A percentile compares a stretch with the other conserved stretches of the same genome.
Evolutionary conservation across 2,797 vertebrate genomes (phyloP).

Genomic region (Vireo griseus): DNA sequence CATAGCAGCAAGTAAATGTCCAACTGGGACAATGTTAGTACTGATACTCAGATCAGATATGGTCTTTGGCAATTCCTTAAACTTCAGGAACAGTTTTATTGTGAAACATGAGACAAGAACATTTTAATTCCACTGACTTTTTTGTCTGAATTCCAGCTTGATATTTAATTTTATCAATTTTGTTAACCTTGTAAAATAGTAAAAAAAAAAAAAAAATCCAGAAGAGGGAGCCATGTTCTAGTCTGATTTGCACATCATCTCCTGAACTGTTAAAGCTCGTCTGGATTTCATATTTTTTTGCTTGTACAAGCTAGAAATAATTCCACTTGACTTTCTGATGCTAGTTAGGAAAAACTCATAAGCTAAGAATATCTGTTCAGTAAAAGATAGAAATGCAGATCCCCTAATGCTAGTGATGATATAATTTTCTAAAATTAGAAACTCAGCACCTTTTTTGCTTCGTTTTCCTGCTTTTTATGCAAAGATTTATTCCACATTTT

Average conservation of each 20-base stretch:
- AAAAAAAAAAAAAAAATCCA: neutral
- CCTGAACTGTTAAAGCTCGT: neutral
- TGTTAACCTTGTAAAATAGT: neutral
- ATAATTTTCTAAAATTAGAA: neutral
- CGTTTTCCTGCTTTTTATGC: neutral
- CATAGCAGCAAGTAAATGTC: neutral
- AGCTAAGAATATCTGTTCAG: neutral
- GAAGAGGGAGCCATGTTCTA: slow-evolving; percentile 15
- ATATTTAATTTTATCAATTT: neutral
- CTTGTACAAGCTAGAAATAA: neutral
- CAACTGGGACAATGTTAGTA: neutral
- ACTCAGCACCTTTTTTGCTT: neutral
- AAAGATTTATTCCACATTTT: neutral
- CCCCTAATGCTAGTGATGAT: neutral
- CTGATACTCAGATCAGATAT: neutral
- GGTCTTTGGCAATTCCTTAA: neutral
- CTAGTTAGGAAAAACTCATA: neutral
- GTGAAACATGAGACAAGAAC: neutral
- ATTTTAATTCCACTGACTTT: neutral
- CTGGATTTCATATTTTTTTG: neutral
- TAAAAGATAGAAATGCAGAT: neutral
- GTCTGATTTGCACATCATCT: neutral
- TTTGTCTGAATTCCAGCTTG: neutral
- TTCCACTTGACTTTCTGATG: neutral
- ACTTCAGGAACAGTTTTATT: neutral